These are phyloP conservation scores for Dendroctonus ponderosae DNA, from an alignment of 1,140 invertebrate genomes.

Conservation along the genomic window DNA sequence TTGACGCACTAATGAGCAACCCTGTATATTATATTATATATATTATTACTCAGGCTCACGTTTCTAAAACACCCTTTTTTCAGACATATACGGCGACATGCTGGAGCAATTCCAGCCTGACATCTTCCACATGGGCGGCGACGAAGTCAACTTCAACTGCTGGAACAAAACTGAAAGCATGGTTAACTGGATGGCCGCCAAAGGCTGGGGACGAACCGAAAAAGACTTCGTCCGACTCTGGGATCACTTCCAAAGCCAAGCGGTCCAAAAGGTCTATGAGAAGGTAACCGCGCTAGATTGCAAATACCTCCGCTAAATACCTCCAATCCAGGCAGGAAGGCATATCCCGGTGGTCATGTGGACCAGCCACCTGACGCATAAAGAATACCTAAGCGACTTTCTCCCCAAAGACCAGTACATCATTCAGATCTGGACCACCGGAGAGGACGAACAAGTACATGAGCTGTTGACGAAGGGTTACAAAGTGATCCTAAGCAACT, in stretches of 20 bases:
- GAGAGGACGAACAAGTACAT: slow-evolving; percentile 60
- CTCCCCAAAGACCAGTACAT: slow-evolving; percentile 70
- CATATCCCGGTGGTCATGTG: slow-evolving; percentile 70
- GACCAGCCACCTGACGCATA: slow-evolving; percentile 76
- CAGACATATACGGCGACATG: slow-evolving; percentile 52
- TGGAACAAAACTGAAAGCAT: slow-evolving; percentile 73
- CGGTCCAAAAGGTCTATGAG: slow-evolving; percentile 61
- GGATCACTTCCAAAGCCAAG: slow-evolving; percentile 71
- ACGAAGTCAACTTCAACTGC: slow-evolving; percentile 71
- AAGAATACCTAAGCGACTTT: slow-evolving; percentile 63
- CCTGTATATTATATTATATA: neutral
- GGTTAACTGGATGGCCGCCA: slow-evolving; percentile 66
- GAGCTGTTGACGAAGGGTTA: slow-evolving; percentile 69
- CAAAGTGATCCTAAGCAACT: slow-evolving; percentile 77
- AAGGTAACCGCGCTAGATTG: slow-evolving; percentile 24
- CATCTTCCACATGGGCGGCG: slow-evolving; percentile 87
- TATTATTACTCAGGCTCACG: neutral
- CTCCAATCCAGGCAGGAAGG: slow-evolving; percentile 48
- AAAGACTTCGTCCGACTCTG: slow-evolving; percentile 71
- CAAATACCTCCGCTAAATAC: neutral
- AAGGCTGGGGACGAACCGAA: slow-evolving; percentile 60
- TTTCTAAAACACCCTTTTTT: slow-evolving; percentile 4
- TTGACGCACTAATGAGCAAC: no score
- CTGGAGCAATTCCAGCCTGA: slow-evolving; percentile 66
- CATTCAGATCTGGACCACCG: slow-evolving; percentile 79